Base-by-base conservation (phyloP, 2,888 invertebrate species). In the Drosophila anceps region DNA sequence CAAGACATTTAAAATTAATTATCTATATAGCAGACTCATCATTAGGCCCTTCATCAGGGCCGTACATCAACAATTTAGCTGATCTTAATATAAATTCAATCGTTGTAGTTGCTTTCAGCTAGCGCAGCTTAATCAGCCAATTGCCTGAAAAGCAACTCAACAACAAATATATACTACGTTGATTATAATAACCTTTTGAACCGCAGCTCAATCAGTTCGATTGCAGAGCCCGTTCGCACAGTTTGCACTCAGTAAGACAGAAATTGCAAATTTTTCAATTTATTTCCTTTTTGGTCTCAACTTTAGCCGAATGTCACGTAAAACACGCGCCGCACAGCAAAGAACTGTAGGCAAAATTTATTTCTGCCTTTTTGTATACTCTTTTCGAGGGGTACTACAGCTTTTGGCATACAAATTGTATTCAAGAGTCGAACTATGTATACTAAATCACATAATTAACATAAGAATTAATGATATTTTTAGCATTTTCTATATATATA, bases 261-360 rank as follows among this genome's bases (percentile, higher is more conserved):
- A 78, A 82, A 73, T 75, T 62, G 68, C 75, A 78, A 29, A 76
- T 68, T 69, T 76, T 68, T 70, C 82, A 68, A 88, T 79, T 76
- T 69, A 70, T 75, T 59, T 59, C 10, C 60, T 46, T 48, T 48
- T 50, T 27, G 46, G 31, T 15, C 41, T 46, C 55, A 63, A 64
- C 41, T 73, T 77, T 53, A 44, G 37, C n/a, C 33, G 67, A 81
- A 82, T 69, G 82, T 81, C 82, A 81, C 82, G 81, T 81, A 82
- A 74, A 68, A 64, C 82, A 81, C 71, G 82, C 71, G 62, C 66
- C 33, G 69, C 27, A 37, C 44, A n/a, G 35, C 64, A 59, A 31
- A 59, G 24, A 73, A 51, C 29, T 63, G 33, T 53, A 13, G 57
- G 39, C 10, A 43, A 33, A 50, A 54, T 35, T 12, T 35, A 44